A percentile compares a stretch with the other conserved stretches of the same genome.
Conservation (phyloP, 2,113 vertebrate species). For the Emydura subglobosa region DNA sequence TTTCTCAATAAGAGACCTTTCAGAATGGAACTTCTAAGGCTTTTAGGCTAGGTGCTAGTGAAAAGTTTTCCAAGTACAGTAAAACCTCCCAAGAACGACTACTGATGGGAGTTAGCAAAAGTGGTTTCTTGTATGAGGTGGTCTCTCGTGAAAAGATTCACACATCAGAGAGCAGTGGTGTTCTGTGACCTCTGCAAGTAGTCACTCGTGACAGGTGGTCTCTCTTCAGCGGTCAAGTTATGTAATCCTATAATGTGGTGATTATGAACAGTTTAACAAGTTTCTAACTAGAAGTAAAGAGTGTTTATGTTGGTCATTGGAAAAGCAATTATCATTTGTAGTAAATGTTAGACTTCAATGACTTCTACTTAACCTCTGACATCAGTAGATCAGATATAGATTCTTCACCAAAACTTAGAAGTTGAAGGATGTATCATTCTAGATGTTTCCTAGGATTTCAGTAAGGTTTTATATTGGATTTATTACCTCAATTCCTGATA, state of each 20-base stretch:
- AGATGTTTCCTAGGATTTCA: neutral
- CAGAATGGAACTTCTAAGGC: accelerated
- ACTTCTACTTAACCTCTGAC: neutral
- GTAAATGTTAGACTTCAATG: neutral
- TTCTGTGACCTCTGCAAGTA: neutral
- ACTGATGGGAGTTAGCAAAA: neutral
- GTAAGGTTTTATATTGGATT: neutral
- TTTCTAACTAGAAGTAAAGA: neutral
- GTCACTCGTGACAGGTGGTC: neutral
- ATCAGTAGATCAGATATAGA: neutral
- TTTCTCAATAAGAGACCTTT: neutral
- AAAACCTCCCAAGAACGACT: neutral
- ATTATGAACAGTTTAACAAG: neutral
- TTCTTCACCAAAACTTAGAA: neutral
- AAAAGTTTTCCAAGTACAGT: neutral
- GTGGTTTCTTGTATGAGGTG: neutral
- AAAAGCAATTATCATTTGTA: neutral
- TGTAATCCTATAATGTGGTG: accelerated
- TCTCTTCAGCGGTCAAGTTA: neutral
- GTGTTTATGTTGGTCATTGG: neutral
- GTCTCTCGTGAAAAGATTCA: neutral
- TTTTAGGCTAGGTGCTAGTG: accelerated
- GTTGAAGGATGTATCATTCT: neutral
- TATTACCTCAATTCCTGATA: neutral
- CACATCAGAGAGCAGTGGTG: neutral